Percentiles rank a stretch among this genome's conserved stretches.
Conservation (phyloP, 2,797 vertebrate species). For the Antrozous pallidus region DNA sequence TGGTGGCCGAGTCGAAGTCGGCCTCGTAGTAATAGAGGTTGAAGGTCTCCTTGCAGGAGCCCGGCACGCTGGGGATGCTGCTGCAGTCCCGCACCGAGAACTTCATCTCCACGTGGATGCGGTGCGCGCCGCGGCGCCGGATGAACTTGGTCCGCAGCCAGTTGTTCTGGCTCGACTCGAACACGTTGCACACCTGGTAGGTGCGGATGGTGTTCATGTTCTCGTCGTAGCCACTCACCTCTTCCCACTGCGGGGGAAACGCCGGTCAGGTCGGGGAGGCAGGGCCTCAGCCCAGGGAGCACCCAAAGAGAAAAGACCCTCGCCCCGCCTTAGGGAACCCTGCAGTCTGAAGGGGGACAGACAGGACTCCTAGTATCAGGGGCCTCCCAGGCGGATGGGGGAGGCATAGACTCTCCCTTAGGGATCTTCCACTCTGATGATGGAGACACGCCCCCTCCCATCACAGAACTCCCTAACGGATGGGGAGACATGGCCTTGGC, state of each 20-base stretch:
- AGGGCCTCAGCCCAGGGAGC: neutral
- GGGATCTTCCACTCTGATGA: neutral
- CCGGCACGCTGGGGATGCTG: slow-evolving; percentile 95
- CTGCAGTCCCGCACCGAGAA: slow-evolving; percentile 97
- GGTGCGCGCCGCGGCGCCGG: slow-evolving; percentile 90
- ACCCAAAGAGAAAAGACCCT: neutral
- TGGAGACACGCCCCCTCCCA: neutral
- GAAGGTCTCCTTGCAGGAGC: slow-evolving; percentile 98
- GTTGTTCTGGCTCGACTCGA: slow-evolving; percentile 95
- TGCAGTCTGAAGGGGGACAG: neutral
- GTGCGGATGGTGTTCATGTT: slow-evolving; percentile 98
- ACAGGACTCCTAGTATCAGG: neutral
- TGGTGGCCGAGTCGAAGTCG: slow-evolving; percentile 90
- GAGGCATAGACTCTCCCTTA: neutral
- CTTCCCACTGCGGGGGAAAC: slow-evolving; percentile 90
- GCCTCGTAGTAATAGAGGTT: slow-evolving; percentile 96
- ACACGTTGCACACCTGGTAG: slow-evolving; percentile 98
- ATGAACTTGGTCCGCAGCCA: slow-evolving; percentile 96
- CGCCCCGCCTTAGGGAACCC: neutral
- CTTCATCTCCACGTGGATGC: slow-evolving; percentile 98
- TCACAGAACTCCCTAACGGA: neutral
- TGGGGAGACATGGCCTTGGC: neutral
- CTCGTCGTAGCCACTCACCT: slow-evolving; percentile 97
- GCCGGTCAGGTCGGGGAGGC: slow-evolving; percentile 31
- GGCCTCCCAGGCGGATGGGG: neutral